Percentiles rank a stretch among this genome's conserved stretches.
These are phyloP conservation scores for Tangara arthus DNA, from an alignment of 2,797 vertebrate species.

Conservation along the genomic window DNA sequence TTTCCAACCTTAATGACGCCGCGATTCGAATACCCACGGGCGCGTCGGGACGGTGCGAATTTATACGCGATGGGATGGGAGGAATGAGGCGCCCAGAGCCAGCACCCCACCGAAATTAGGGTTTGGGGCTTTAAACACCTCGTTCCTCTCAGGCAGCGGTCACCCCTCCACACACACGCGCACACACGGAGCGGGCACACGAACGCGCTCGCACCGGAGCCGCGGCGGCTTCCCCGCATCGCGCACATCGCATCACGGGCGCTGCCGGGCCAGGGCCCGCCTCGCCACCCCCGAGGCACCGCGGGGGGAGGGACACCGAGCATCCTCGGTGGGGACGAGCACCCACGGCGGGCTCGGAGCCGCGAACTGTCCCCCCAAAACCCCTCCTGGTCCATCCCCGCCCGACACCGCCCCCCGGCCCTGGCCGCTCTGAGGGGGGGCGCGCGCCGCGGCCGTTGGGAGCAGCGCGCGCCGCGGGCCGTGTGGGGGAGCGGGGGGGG, in stretches of 20 bases:
- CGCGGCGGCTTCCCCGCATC: neutral
- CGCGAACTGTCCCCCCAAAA: neutral
- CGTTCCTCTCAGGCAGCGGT: neutral
- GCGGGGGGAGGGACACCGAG: neutral
- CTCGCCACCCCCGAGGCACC: neutral
- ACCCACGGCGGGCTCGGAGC: neutral
- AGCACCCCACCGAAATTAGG: neutral
- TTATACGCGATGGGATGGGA: fast-evolving
- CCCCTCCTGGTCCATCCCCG: neutral
- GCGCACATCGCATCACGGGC: neutral
- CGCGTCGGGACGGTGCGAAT: neutral
- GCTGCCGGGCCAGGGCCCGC: neutral
- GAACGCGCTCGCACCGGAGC: neutral
- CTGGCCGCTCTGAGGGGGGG: neutral
- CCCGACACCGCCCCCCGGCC: no score
- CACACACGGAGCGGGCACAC: neutral
- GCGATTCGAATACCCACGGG: fast-evolving
- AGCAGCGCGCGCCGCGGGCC: neutral
- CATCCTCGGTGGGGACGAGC: neutral
- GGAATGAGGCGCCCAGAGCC: neutral
- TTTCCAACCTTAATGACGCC: neutral
- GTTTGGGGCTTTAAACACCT: neutral
- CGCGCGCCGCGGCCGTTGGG: neutral
- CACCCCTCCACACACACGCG: neutral
- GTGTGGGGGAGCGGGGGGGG: neutral